phyloP scores from a whole-genome alignment of 1,140 invertebrate species.

The Neodiprion lecontei region DNA sequence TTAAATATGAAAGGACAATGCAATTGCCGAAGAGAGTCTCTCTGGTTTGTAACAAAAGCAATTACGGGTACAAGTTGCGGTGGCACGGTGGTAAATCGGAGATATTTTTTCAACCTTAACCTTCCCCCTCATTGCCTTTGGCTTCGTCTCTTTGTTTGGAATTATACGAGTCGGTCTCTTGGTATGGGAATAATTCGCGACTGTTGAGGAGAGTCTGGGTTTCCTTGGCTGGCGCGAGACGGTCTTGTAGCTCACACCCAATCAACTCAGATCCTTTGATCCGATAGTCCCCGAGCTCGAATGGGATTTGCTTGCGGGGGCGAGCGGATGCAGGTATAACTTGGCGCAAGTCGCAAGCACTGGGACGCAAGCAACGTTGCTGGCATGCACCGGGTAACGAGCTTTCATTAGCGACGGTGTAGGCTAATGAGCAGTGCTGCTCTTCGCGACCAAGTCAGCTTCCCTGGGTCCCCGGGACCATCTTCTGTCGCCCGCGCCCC shows the following conservation, averaged over 20 bases:
- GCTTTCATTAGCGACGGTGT: slow-evolving; percentile 62
- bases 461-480: not conserved
- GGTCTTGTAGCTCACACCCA: slow-evolving; percentile 60
- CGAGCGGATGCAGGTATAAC: slow-evolving; percentile 48
- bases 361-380: slow-evolving; percentile 37
- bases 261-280: slow-evolving; percentile 57
- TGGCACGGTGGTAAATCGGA: too few species aligned
- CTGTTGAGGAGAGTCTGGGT: slow-evolving; percentile 23
- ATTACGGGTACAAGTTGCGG: too few species aligned
- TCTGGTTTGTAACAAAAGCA: too few species aligned
- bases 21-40: too few species aligned
- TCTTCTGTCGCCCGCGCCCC: not conserved
- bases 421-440: slow-evolving; percentile 60
- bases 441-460: not conserved
- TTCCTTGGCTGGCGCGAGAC: slow-evolving; percentile 46
- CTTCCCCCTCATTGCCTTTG: too few species aligned
- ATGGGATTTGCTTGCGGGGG: slow-evolving; percentile 38
- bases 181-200: too few species aligned
- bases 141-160: too few species aligned
- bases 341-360: slow-evolving; percentile 40
- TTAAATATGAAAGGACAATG: too few species aligned
- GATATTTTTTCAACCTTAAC: too few species aligned
- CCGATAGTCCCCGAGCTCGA: slow-evolving; percentile 16
- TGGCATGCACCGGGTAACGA: slow-evolving; percentile 54
- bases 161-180: too few species aligned